Evolutionary conservation across 2,888 invertebrate species (phyloP).

Genomic region (Cecidostiba fungosa): DNA sequence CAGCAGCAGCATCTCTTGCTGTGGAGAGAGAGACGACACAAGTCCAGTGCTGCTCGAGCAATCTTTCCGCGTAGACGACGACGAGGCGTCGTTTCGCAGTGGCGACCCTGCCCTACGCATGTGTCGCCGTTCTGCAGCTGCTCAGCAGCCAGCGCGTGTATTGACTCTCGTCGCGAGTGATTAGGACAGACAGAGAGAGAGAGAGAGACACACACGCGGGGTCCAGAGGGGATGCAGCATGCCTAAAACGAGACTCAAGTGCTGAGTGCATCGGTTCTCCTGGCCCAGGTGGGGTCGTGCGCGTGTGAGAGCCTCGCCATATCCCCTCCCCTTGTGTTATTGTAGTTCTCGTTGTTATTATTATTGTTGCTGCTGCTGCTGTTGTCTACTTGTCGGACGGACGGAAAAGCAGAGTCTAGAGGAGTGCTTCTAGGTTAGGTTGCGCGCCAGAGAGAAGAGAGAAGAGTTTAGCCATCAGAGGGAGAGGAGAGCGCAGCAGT

Average conservation of each 20-base stretch:
- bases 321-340: neutral
- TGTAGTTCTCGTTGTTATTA: neutral
- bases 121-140: neutral
- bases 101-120: slow-evolving; percentile 23
- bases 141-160: neutral
- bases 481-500: neutral
- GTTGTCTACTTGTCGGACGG: neutral
- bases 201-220: neutral
- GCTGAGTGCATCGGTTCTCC: neutral
- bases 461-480: neutral
- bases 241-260: slow-evolving; percentile 47
- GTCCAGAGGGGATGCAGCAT: slow-evolving; percentile 8
- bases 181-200: neutral
- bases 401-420: neutral
- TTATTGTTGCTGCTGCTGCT: neutral
- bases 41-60: slow-evolving; percentile 45
- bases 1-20: slow-evolving; percentile 16
- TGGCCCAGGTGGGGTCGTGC: neutral
- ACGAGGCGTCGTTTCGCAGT: slow-evolving; percentile 1
- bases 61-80: slow-evolving; percentile 33
- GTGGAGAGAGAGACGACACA: neutral
- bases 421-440: neutral
- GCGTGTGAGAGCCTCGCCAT: neutral
- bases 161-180: neutral
- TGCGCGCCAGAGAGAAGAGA: neutral